Evolutionary conservation across 1,140 invertebrate species (phyloP).

Genomic region (Drosophila pandora): DNA sequence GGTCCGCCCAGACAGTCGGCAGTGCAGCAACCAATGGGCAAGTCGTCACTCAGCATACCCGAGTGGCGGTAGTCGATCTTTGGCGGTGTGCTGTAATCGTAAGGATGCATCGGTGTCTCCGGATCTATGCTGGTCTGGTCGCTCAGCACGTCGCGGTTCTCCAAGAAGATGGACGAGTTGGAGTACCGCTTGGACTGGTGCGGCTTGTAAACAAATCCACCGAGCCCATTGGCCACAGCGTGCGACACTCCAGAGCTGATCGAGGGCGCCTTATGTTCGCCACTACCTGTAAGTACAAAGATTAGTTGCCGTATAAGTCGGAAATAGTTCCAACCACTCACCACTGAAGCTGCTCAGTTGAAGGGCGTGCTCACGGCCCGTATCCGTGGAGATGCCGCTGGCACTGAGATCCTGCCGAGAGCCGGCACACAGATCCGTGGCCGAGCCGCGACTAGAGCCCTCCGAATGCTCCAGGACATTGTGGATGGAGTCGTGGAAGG

Average conservation of each 20-base stretch:
- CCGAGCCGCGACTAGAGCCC: slow-evolving; percentile 74
- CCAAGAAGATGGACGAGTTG: slow-evolving; percentile 82
- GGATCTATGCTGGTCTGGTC: slow-evolving; percentile 67
- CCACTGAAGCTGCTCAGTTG: slow-evolving; percentile 81
- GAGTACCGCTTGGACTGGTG: slow-evolving; percentile 78
- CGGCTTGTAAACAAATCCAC: slow-evolving; percentile 76
- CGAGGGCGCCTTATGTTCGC: slow-evolving; percentile 75
- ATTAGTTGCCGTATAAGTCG: neutral
- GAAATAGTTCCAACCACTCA: slow-evolving; percentile 11
- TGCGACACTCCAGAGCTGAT: slow-evolving; percentile 79
- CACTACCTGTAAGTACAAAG: slow-evolving; percentile 56
- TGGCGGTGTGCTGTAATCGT: slow-evolving; percentile 75
- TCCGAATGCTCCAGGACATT: slow-evolving; percentile 83
- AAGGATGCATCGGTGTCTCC: slow-evolving; percentile 51
- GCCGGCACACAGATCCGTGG: slow-evolving; percentile 75
- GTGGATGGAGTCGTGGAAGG: slow-evolving; percentile 83
- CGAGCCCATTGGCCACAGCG: slow-evolving; percentile 75
- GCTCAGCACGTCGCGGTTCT: slow-evolving; percentile 83
- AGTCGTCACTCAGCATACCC: slow-evolving; percentile 62
- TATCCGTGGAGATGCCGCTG: slow-evolving; percentile 79
- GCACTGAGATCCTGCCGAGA: slow-evolving; percentile 81
- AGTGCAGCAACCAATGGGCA: slow-evolving; percentile 55
- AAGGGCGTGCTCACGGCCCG: slow-evolving; percentile 73
- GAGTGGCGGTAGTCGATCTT: slow-evolving; percentile 77
- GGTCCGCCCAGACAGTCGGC: slow-evolving; percentile 52